Percentiles rank a stretch among this genome's conserved stretches.
Evolutionary conservation across 1,140 invertebrate genomes (phyloP).

Genomic region (Kradibia gibbosae): DNA sequence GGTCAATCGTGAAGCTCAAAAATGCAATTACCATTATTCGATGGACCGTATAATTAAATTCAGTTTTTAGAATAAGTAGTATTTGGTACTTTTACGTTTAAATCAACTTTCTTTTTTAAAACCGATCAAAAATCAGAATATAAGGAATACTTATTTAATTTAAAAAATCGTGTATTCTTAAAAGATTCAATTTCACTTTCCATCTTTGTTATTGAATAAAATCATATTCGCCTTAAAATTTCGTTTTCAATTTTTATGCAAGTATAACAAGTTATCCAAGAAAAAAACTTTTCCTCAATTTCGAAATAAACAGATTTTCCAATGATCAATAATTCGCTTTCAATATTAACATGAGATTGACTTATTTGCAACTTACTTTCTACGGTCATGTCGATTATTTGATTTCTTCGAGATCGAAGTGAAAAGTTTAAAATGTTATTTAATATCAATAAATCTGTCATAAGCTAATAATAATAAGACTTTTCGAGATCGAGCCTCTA

Average conservation of each 20-base stretch:
- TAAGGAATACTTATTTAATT: neutral
- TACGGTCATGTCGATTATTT: neutral
- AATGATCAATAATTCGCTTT: neutral
- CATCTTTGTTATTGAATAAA: no score
- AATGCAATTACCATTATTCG: conserved; percentile 25
- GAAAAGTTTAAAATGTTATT: neutral
- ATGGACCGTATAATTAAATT: conserved; percentile 24
- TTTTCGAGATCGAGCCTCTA: neutral
- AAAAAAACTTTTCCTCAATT: no score
- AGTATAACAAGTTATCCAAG: neutral
- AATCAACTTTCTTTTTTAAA: neutral
- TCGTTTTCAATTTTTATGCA: neutral
- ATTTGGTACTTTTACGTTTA: neutral
- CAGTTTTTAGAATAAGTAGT: neutral
- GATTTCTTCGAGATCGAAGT: no score
- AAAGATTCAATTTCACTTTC: neutral
- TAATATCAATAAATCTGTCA: neutral
- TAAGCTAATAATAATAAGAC: neutral
- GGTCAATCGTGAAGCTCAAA: neutral
- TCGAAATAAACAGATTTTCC: neutral
- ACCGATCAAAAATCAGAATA: neutral
- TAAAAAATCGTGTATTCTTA: neutral
- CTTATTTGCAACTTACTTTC: neutral
- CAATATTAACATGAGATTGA: no score
- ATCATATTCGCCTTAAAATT: neutral